Evolutionary conservation across 2,888 invertebrate genomes (phyloP), one percentile per base, ranked within the genome.

Genomic region (Orthosia gracilis): DNA sequence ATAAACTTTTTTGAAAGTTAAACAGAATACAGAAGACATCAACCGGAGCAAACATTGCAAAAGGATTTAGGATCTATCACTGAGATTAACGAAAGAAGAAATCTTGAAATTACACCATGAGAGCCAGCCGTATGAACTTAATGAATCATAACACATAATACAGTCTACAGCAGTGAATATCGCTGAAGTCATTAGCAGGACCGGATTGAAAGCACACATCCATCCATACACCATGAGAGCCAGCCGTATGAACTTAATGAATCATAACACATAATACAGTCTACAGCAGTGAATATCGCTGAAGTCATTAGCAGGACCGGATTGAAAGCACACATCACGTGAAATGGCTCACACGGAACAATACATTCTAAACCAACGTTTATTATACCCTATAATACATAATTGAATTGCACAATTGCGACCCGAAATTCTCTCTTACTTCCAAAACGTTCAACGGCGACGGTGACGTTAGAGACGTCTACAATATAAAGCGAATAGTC

Each of bases 391-490:
- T 59, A 62, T 69, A 64, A 58, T 64, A 69, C 71, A 70, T 66
- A 68, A 77, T 80, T 69, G 61, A 74, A 68, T 67, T 73, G 70
- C 63, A 75, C 17, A 77, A 66, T 71, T 68, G 64, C 63, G 61
- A 78, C 65, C 75, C 73, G 31, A 78, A 78, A 69, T 78, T 64
- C 47, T 31, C 55, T 73, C 59, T 18, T 23, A 26, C 21, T 69
- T 54, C 78, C 61, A 78, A 81, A 85, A 74, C 74, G 84, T 59
- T 59, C 61, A 69, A 69, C 67, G 82, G 72, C 76, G 82, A 82
- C n/a, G 23, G n/a, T n/a, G 62, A 58, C 57, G 54, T 26, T 84
- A 88, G 77, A 83, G 79, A 81, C 76, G 80, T 88, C 87, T 85
- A 73, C 78, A 78, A 78, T 83, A 84, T 68, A 61, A 63, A 66